Conservation (phyloP, 1,140 invertebrate species). For the Glossosoma conforme region DNA sequence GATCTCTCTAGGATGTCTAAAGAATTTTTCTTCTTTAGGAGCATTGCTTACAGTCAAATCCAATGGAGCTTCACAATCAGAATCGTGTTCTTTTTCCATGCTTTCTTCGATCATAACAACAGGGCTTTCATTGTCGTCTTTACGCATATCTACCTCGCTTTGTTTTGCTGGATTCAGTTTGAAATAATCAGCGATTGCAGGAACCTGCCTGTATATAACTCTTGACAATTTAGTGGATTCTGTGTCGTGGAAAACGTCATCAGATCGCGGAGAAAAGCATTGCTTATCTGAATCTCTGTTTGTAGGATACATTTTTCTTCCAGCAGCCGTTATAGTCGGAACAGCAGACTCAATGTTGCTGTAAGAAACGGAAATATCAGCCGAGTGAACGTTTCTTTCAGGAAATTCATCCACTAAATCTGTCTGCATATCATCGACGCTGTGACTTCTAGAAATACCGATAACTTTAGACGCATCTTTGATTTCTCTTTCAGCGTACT, state of each 20-base stretch:
- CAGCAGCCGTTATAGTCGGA: conserved; percentile 38
- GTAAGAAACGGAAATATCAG: conserved; percentile 9
- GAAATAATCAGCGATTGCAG: conserved; percentile 2
- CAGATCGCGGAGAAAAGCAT: conserved; percentile 5
- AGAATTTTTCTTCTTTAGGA: conserved; percentile 31
- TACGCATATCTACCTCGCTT: conserved; percentile 28
- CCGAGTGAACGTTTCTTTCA: conserved; percentile 25
- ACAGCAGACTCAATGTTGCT: background rate
- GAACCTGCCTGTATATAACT: conserved; percentile 11
- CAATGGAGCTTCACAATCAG: conserved; percentile 51
- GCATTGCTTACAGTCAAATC: conserved; percentile 54
- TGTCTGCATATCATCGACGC: conserved; percentile 18
- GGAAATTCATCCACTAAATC: conserved; percentile 11
- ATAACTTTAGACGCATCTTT: too few relatives aligned
- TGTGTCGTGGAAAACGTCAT: background rate
- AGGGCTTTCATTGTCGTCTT: conserved; percentile 30
- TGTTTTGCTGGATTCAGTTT: background rate
- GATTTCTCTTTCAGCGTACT: conserved; percentile 13
- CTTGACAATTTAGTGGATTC: conserved; percentile 3
- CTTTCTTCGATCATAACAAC: conserved; percentile 18
- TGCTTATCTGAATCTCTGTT: conserved; percentile 2
- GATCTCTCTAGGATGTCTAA: conserved; percentile 37
- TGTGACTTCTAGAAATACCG: conserved; percentile 20
- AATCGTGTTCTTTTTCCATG: conserved; percentile 26
- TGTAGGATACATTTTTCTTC: conserved; percentile 44